Conservation (phyloP, 2,797 vertebrate species). For the Microctenopoma lineatum region DNA sequence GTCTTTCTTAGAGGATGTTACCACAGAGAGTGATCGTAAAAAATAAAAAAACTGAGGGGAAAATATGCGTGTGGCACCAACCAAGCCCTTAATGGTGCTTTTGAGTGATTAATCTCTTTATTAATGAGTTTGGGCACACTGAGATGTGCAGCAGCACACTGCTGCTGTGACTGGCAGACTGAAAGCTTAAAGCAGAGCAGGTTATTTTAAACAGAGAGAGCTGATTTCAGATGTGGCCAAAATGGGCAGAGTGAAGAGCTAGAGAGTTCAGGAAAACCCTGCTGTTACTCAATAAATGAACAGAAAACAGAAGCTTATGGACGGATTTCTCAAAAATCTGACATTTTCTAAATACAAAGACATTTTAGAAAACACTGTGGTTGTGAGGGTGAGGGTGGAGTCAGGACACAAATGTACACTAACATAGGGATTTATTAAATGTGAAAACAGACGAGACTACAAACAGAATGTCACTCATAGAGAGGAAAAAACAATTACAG, state of each 20-base stretch:
- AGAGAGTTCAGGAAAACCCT: conserved; percentile 80
- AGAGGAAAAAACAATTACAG: too few species aligned
- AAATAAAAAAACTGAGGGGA: conserved; percentile 82
- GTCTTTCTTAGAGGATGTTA: conserved; percentile 86
- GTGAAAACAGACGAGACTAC: too few species aligned
- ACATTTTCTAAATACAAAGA: conserved; percentile 29
- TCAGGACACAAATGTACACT: too few species aligned
- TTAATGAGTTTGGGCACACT: conserved; percentile 81
- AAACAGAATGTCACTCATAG: too few species aligned
- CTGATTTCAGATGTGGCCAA: conserved; percentile 70
- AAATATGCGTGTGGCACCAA: conserved; percentile 59
- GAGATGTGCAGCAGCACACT: conserved; percentile 55
- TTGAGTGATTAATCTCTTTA: conserved; percentile 59
- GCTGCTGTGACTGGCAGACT: conserved; percentile 86
- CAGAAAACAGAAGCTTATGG: conserved; percentile 44
- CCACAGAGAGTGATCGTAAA: conserved; percentile 86
- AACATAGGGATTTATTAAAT: too few species aligned
- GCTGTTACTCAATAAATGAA: conserved; percentile 49
- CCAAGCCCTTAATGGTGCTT: conserved; percentile 49
- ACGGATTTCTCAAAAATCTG: conserved; percentile 32
- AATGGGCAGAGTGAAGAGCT: conserved; percentile 64
- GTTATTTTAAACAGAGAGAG: conserved; percentile 84
- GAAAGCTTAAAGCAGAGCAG: conserved; percentile 82
- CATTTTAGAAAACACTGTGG: conserved; percentile 22
- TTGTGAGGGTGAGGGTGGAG: too few species aligned